These are phyloP conservation scores for Drosophila pseudoobscura DNA, from an alignment of 1,140 invertebrate genomes.

Conservation along the genomic window DNA sequence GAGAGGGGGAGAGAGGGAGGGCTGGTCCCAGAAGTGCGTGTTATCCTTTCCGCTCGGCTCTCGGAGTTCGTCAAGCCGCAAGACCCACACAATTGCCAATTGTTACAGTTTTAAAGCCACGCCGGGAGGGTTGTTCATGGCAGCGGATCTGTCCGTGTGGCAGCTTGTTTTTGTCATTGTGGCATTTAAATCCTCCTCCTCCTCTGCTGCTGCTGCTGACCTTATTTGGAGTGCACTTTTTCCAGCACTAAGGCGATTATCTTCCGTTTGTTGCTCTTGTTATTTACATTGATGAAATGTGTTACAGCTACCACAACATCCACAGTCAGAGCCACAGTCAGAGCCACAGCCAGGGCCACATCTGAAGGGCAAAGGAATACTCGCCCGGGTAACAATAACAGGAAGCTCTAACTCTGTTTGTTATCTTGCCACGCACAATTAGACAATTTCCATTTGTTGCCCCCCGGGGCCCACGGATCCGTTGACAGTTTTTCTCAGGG, in stretches of 20 bases:
- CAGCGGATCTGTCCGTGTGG: conserved; percentile 31
- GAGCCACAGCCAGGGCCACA: too few relatives aligned
- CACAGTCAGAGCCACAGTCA: too few relatives aligned
- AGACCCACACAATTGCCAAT: conserved; percentile 81
- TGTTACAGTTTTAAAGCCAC: conserved; percentile 75
- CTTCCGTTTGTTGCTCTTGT: conserved; percentile 52
- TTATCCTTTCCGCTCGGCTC: conserved; percentile 70
- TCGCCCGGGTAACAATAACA: conserved; percentile 60
- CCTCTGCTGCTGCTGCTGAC: neutral
- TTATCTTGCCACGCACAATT: conserved; percentile 82
- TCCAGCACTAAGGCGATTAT: conserved; percentile 74
- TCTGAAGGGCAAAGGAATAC: conserved; percentile 13
- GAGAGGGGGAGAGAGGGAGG: neutral
- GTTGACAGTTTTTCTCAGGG: conserved; percentile 68
- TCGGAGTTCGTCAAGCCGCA: conserved; percentile 66
- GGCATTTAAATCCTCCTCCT: conserved; percentile 55
- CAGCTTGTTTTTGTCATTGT: conserved; percentile 80
- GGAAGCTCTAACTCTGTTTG: conserved; percentile 70
- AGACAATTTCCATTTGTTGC: conserved; percentile 75
- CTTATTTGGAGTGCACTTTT: conserved; percentile 68
- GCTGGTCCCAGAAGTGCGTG: conserved; percentile 67
- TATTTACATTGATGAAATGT: conserved; percentile 80
- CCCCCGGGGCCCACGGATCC: neutral
- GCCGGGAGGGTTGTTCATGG: conserved; percentile 24
- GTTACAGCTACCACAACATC: conserved; percentile 44